Percentiles rank a stretch among this genome's conserved stretches.
Evolutionary conservation across 2,888 invertebrate species (phyloP).

Genomic region (Spisula subtruncata): DNA sequence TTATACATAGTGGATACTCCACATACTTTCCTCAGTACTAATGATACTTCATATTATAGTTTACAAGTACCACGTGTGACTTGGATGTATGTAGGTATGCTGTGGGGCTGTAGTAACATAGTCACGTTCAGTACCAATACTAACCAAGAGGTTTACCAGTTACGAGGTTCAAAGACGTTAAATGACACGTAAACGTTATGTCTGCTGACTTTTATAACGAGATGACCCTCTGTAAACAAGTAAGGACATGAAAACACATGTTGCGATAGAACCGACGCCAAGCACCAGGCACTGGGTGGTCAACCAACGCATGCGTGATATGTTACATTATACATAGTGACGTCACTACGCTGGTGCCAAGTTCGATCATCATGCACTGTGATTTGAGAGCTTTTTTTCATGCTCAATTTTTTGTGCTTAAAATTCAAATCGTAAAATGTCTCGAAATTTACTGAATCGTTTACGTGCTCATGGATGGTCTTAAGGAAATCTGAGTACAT

Average conservation of each 20-base stretch:
- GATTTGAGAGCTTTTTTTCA: no score
- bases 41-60: no score
- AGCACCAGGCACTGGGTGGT: not conserved
- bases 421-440: no score
- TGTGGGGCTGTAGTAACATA: not conserved
- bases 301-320: not conserved
- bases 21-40: no score
- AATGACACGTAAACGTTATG: not conserved
- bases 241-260: not conserved
- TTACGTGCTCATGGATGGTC: no score
- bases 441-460: no score
- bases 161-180: not conserved
- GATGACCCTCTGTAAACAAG: not conserved
- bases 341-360: no score
- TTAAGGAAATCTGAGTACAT: no score
- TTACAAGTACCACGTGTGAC: not conserved
- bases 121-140: not conserved
- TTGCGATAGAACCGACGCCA: not conserved
- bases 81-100: not conserved
- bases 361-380: no score
- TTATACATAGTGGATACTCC: no score
- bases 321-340: no score
- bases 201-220: not conserved
- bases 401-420: no score
- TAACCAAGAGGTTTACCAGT: not conserved